These are phyloP conservation scores for Seriola quinqueradiata DNA, from an alignment of 2,113 vertebrate genomes.

Conservation along the genomic window DNA sequence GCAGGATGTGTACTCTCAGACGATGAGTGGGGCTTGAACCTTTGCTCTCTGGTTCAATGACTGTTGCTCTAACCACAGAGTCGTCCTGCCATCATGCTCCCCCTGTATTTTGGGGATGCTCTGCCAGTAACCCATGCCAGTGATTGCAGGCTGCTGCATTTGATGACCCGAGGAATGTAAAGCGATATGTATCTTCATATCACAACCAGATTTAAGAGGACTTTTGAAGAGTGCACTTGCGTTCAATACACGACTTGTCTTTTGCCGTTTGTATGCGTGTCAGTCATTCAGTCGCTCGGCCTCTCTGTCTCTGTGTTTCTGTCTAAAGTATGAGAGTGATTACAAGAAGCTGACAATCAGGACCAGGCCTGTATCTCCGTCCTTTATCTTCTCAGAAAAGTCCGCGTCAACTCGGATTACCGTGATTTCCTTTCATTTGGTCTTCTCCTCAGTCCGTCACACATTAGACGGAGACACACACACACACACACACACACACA, in stretches of 20 bases:
- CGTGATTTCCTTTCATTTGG: constrained; percentile 73
- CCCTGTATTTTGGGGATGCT: constrained; percentile 21
- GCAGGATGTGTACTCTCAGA: constrained; percentile 3
- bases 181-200: constrained; percentile 57
- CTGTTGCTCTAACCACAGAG: constrained; percentile 38
- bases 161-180: constrained; percentile 54
- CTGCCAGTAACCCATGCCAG: constrained; percentile 34
- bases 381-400: constrained; percentile 42
- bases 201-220: constrained; percentile 56
- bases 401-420: constrained; percentile 68
- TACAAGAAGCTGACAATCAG: constrained; percentile 65
- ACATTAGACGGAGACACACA: background rate
- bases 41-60: constrained; percentile 21
- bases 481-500: constrained; percentile 17
- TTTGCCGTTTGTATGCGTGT: constrained; percentile 55
- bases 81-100: constrained; percentile 39
- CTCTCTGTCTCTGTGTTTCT: constrained; percentile 29
- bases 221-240: constrained; percentile 47
- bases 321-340: constrained; percentile 57
- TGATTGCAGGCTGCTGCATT: constrained; percentile 57
- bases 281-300: constrained; percentile 49
- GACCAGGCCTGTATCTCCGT: constrained; percentile 60
- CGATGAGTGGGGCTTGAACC: constrained; percentile 31
- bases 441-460: constrained; percentile 38
- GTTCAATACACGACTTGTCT: constrained; percentile 54